A percentile compares a stretch with the other conserved stretches of the same genome.
phyloP scores from a whole-genome alignment of 2,797 vertebrate species.

The Delichon dasypus region DNA sequence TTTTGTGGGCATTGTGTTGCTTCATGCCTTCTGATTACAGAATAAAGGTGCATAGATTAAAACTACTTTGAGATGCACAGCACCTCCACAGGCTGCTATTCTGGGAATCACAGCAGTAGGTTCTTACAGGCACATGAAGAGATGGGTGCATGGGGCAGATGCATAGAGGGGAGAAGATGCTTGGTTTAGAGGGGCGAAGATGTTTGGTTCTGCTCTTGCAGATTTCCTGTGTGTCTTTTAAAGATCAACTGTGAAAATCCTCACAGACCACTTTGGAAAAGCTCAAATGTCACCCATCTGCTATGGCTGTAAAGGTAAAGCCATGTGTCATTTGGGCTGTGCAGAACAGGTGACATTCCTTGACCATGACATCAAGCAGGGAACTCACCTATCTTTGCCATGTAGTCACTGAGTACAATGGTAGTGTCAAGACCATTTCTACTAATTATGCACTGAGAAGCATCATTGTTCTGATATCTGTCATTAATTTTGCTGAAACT shows the following conservation, averaged over 20 bases:
- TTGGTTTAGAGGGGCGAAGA: neutral
- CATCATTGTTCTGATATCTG: neutral
- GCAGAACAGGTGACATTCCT: neutral
- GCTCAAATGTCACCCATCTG: neutral
- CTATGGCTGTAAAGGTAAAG: neutral
- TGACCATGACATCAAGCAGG: neutral
- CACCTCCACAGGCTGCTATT: neutral
- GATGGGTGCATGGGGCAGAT: neutral
- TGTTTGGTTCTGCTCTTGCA: neutral
- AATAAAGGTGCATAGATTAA: constrained; percentile 15
- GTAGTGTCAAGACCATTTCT: neutral
- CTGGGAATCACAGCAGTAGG: neutral
- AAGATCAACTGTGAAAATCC: neutral
- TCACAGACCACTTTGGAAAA: neutral
- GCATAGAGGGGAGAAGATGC: no score
- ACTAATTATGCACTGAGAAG: neutral
- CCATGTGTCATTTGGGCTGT: neutral
- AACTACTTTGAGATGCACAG: neutral
- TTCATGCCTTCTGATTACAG: constrained; percentile 32
- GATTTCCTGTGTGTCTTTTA: neutral
- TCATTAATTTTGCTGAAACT: neutral
- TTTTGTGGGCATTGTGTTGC: constrained; percentile 27
- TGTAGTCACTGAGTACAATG: neutral
- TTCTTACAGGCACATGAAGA: neutral
- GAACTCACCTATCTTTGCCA: neutral